These are phyloP conservation scores for Polymixis lichenea DNA, from an alignment of 2,888 invertebrate species.

Conservation along the genomic window DNA sequence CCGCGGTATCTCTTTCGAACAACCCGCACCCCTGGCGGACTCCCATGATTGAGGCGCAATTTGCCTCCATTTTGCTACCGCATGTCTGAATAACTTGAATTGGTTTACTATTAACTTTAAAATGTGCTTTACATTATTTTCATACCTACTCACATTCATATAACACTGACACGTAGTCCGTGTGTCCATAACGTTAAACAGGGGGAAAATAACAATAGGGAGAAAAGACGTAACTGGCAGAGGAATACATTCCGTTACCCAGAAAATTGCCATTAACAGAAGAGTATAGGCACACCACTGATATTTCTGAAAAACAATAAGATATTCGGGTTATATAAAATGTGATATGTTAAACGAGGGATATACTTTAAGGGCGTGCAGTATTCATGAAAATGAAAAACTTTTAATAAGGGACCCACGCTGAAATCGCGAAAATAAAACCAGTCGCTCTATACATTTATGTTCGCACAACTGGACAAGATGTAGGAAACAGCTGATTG, in stretches of 20 bases:
- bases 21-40: no score
- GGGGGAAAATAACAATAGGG: conserved; percentile 94
- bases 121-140: neutral
- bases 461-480: no score
- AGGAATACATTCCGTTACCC: conserved; percentile 95
- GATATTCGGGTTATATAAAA: neutral
- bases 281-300: conserved; percentile 93
- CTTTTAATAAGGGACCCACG: no score
- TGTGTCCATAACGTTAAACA: conserved; percentile 92
- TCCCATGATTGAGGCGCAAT: neutral
- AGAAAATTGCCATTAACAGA: conserved; percentile 93
- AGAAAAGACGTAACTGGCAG: conserved; percentile 94
- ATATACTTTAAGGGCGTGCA: no score
- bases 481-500: no score
- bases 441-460: no score
- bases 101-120: neutral
- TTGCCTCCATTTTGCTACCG: neutral
- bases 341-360: no score
- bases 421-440: no score
- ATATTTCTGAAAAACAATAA: conserved; percentile 74
- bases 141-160: conserved; percentile 91
- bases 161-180: conserved; percentile 82
- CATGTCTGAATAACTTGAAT: neutral
- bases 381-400: no score
- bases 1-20: no score